phyloP scores from a whole-genome alignment of 2,113 vertebrate genomes.

The Glareola pratincola region DNA sequence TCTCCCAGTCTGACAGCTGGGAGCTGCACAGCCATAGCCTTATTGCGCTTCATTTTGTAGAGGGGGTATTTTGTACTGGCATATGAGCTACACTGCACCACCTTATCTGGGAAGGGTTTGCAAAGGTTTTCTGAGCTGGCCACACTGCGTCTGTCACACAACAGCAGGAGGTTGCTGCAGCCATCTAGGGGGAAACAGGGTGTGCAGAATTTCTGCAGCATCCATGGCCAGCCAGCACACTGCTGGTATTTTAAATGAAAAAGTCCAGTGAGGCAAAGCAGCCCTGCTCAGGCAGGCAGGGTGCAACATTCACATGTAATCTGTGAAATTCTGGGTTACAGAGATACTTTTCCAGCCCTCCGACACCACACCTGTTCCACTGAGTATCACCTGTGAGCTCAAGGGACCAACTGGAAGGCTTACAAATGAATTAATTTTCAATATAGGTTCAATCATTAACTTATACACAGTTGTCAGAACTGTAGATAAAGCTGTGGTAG shows the following conservation, averaged over 20 bases:
- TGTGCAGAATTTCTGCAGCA: background rate
- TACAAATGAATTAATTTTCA: too few species aligned
- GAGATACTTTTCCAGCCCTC: background rate
- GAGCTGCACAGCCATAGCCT: background rate
- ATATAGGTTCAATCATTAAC: too few species aligned
- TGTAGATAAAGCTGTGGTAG: background rate
- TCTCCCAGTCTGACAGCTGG: background rate
- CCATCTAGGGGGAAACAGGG: background rate
- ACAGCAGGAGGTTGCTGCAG: background rate
- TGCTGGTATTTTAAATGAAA: background rate
- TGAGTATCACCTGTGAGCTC: background rate
- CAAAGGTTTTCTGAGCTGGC: background rate
- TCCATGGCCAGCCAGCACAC: background rate
- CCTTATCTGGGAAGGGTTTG: background rate
- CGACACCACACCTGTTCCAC: background rate
- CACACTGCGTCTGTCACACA: background rate
- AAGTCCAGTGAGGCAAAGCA: background rate
- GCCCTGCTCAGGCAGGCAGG: background rate
- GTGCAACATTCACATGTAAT: rapidly evolving
- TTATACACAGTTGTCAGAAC: background rate
- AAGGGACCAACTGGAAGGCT: background rate
- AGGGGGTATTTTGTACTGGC: background rate
- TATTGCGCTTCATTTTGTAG: background rate
- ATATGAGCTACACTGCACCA: background rate
- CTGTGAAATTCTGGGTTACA: background rate